A percentile compares a stretch with the other conserved stretches of the same genome.
These are phyloP conservation scores for Tachycineta bicolor DNA, from an alignment of 2,113 vertebrate genomes.

Conservation along the genomic window DNA sequence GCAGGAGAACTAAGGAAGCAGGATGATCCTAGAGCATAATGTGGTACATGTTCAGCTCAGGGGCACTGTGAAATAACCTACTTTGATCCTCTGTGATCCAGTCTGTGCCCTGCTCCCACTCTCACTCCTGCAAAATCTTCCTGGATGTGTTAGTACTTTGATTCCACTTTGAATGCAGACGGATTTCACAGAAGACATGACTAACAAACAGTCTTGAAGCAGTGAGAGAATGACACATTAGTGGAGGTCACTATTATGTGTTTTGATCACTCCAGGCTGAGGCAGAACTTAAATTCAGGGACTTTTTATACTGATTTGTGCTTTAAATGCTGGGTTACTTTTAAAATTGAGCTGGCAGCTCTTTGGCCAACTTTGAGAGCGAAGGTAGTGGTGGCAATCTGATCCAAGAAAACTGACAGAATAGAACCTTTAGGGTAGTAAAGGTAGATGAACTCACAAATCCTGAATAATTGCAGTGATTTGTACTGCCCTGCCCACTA, in stretches of 20 bases:
- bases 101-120: not conserved
- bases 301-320: not conserved
- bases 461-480: not conserved
- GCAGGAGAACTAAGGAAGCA: not conserved
- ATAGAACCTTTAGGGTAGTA: not conserved
- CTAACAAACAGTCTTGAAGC: not conserved
- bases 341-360: not conserved
- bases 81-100: not conserved
- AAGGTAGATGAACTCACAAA: not conserved
- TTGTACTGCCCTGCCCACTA: not conserved
- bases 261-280: not conserved
- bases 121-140: not conserved
- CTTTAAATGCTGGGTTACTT: not conserved
- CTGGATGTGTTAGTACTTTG: not conserved
- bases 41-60: accelerated
- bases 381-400: not conserved
- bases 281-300: not conserved
- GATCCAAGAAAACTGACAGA: not conserved
- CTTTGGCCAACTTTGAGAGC: accelerated
- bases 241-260: not conserved
- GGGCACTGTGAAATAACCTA: not conserved
- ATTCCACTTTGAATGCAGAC: not conserved
- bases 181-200: not conserved
- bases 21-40: not conserved
- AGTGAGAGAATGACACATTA: not conserved